Evolutionary conservation across 2,113 vertebrate species (phyloP).

Genomic region (Podarcis muralis): DNA sequence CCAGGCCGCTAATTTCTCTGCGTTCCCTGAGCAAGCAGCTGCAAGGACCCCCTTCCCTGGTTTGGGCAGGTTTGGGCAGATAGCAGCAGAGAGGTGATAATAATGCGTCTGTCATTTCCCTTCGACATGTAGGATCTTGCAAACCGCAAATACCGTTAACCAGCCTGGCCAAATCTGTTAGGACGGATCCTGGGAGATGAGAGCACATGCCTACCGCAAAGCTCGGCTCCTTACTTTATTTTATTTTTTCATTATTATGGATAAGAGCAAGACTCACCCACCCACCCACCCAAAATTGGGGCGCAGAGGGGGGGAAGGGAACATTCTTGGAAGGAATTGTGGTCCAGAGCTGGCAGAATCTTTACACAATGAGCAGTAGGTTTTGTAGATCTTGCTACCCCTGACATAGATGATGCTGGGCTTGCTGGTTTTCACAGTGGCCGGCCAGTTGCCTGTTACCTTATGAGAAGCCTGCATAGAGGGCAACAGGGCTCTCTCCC

Average conservation of each 20-base stretch:
- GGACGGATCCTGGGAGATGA: constrained; percentile 74
- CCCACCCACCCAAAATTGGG: not conserved
- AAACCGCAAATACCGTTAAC: constrained; percentile 89
- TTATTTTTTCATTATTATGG: constrained; percentile 59
- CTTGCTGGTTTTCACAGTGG: no score
- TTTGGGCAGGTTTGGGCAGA: constrained; percentile 86
- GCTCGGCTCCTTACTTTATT: constrained; percentile 25
- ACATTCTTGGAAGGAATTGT: not conserved
- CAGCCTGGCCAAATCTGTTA: constrained; percentile 85
- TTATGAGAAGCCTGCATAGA: no score
- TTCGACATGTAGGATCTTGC: constrained; percentile 87
- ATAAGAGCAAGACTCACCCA: not conserved
- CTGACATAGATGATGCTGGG: no score
- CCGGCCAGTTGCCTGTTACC: no score
- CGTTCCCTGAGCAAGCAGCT: constrained; percentile 72
- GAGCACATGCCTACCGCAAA: constrained; percentile 32
- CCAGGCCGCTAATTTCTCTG: constrained; percentile 78
- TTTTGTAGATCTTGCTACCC: not conserved
- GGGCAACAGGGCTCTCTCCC: no score
- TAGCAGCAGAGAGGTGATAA: constrained; percentile 87
- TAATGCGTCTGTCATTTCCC: constrained; percentile 91
- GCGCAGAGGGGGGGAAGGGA: not conserved
- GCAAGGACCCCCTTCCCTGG: constrained; percentile 67
- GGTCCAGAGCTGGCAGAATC: not conserved
- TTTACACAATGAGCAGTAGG: not conserved